These are phyloP conservation scores for Sardina pilchardus DNA, from an alignment of 2,113 vertebrate genomes.

Conservation along the genomic window DNA sequence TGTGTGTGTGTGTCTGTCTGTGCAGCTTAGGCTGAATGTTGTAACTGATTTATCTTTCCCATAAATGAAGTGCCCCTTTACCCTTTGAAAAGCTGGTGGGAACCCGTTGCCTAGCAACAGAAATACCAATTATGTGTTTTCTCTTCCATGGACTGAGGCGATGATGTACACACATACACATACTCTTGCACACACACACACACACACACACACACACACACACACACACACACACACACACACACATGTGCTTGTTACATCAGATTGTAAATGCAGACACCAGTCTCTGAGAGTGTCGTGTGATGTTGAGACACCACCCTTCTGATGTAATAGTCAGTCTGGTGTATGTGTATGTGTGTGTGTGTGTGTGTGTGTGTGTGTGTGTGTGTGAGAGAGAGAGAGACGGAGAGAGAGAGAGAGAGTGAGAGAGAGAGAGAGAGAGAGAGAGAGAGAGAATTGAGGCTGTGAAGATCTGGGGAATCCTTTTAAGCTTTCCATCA, in stretches of 20 bases:
- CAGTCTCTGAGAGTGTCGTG: background rate
- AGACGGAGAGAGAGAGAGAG: background rate
- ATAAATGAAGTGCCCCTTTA: conserved; percentile 10
- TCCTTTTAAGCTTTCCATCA: background rate
- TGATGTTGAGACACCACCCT: conserved; percentile 1
- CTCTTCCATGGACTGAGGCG: background rate
- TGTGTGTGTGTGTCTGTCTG: background rate
- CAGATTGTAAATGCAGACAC: background rate
- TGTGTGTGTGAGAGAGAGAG: background rate
- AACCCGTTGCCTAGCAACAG: conserved; percentile 11
- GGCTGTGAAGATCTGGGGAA: background rate
- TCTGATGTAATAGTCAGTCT: background rate
- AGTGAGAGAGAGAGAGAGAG: background rate
- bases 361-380: background rate
- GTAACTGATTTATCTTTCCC: conserved; percentile 5
- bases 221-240: background rate
- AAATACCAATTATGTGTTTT: conserved; percentile 12
- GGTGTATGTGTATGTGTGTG: background rate
- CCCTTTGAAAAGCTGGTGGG: background rate
- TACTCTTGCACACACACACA: background rate
- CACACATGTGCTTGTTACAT: background rate
- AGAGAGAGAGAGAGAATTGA: background rate
- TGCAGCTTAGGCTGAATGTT: background rate
- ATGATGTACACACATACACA: background rate
- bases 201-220: background rate